These are phyloP conservation scores for Fistularia commersonii DNA, from an alignment of 2,797 vertebrate species.

Conservation along the genomic window DNA sequence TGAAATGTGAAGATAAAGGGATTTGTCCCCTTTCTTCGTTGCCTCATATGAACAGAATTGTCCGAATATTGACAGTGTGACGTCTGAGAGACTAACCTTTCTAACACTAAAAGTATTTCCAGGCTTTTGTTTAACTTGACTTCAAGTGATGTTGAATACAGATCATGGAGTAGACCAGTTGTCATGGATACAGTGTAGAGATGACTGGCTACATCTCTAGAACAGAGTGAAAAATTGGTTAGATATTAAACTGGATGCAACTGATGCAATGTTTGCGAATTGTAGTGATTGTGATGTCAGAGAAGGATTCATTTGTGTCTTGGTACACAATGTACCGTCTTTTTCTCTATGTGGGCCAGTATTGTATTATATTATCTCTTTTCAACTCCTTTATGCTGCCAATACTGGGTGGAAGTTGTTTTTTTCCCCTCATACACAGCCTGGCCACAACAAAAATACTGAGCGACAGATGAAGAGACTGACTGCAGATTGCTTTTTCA, in stretches of 20 bases:
- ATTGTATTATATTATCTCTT: slow-evolving; percentile 3
- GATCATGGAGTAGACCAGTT: slow-evolving; percentile 48
- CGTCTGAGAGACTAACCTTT: slow-evolving; percentile 6
- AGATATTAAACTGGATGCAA: slow-evolving; percentile 28
- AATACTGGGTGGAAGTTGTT: neutral
- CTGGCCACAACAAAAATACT: neutral
- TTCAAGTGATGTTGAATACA: slow-evolving; percentile 40
- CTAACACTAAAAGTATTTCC: slow-evolving; percentile 20
- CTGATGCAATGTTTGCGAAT: slow-evolving; percentile 9
- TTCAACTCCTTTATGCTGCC: neutral
- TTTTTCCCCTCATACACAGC: neutral
- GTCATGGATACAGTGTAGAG: slow-evolving; percentile 65
- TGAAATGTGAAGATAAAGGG: no score
- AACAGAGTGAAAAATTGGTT: slow-evolving; percentile 16
- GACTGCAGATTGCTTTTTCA: slow-evolving; percentile 10
- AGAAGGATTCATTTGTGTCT: slow-evolving; percentile 6
- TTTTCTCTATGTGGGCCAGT: slow-evolving; percentile 7
- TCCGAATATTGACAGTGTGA: slow-evolving; percentile 15
- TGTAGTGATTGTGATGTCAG: slow-evolving; percentile 4
- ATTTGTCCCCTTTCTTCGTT: neutral
- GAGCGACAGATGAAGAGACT: neutral
- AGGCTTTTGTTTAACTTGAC: slow-evolving; percentile 34
- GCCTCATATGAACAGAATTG: neutral
- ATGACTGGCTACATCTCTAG: slow-evolving; percentile 27
- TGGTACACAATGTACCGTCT: neutral